Evolutionary conservation across 2,888 invertebrate species (phyloP).

Genomic region (Pammene fasciana): DNA sequence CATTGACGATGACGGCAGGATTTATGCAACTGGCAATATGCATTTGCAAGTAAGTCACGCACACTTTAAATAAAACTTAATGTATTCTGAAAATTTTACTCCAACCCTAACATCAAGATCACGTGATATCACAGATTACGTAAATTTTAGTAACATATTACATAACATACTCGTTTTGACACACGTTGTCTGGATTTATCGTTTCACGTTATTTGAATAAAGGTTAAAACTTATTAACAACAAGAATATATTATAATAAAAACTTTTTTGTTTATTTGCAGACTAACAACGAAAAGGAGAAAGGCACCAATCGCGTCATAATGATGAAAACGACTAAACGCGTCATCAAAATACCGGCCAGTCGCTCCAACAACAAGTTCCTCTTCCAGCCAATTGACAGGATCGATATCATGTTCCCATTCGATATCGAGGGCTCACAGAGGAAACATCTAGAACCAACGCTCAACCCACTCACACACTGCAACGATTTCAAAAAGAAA

Average conservation of each 20-base stretch:
- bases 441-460: slow-evolving; percentile 63
- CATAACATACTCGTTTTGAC: no score
- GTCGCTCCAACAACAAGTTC: slow-evolving; percentile 67
- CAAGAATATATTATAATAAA: no score
- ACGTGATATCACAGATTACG: no score
- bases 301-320: slow-evolving; percentile 84
- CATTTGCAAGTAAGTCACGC: slow-evolving; percentile 56
- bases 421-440: slow-evolving; percentile 62
- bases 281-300: slow-evolving; percentile 82
- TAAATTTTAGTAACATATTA: no score
- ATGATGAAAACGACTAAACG: slow-evolving; percentile 88
- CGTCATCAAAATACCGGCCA: slow-evolving; percentile 86
- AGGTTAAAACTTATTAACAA: no score
- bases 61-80: no score
- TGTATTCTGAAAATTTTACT: no score
- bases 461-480: slow-evolving; percentile 61
- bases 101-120: no score
- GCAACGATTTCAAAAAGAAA: slow-evolving; percentile 68
- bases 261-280: slow-evolving; percentile 54
- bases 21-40: slow-evolving; percentile 91
- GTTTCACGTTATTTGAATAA: no score
- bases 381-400: slow-evolving; percentile 70
- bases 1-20: slow-evolving; percentile 85
- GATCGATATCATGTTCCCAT: slow-evolving; percentile 73
- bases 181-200: no score